A percentile compares a stretch with the other conserved stretches of the same genome.
These are phyloP conservation scores for Holothuria scabra DNA, from an alignment of 53 echinoderm and acorn worm genomes.

Conservation along the genomic window DNA sequence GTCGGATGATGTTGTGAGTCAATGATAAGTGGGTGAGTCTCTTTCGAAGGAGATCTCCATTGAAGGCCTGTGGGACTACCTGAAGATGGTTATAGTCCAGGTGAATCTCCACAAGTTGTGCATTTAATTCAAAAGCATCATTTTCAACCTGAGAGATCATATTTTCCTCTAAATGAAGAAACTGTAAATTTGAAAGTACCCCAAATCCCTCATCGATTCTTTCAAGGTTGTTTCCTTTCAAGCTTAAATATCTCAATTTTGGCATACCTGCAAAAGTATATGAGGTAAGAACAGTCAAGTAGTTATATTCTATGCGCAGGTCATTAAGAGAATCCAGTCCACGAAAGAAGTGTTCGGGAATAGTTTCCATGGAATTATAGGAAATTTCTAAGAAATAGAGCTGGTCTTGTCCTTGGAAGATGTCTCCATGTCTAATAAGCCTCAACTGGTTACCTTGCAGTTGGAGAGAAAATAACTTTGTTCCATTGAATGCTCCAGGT, in stretches of 20 bases:
- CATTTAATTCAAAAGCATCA: slow-evolving; percentile 48
- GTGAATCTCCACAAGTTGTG: slow-evolving; percentile 52
- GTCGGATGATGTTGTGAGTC: slow-evolving; percentile 52
- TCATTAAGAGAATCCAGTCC: slow-evolving; percentile 30
- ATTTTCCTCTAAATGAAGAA: not conserved
- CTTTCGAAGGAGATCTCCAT: slow-evolving; percentile 34
- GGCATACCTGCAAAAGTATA: not conserved
- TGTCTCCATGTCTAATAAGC: not conserved
- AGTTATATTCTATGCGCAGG: slow-evolving; percentile 23
- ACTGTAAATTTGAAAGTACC: not conserved
- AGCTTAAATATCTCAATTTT: not conserved
- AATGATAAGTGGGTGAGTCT: slow-evolving; percentile 37
- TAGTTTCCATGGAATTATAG: slow-evolving; percentile 66
- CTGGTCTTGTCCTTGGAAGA: slow-evolving; percentile 18
- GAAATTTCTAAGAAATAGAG: slow-evolving; percentile 69
- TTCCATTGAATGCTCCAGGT: not conserved
- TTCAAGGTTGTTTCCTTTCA: not conserved
- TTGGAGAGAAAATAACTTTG: slow-evolving; percentile 3
- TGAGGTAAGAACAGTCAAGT: not conserved
- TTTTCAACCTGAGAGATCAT: not conserved
- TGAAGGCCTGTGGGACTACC: slow-evolving; percentile 50
- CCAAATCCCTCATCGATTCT: not conserved
- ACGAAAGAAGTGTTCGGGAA: slow-evolving; percentile 49
- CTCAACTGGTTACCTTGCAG: slow-evolving; percentile 31
- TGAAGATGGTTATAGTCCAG: slow-evolving; percentile 63